Base-by-base conservation (phyloP, 2,113 vertebrate species). In the Lathamus discolor region DNA sequence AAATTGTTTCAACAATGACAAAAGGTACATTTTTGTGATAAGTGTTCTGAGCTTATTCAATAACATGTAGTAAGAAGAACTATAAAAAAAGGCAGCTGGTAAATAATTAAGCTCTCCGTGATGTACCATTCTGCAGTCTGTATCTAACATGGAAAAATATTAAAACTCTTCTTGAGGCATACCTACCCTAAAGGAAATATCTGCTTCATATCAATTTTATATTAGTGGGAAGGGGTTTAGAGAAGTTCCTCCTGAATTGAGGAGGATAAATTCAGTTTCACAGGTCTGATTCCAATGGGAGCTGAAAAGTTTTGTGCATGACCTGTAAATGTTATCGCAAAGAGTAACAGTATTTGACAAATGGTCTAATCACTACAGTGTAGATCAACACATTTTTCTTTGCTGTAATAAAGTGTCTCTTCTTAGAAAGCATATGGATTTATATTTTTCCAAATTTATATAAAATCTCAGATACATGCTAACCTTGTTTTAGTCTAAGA, bases 321-420 rank as follows among this genome's bases (percentile, higher is more conserved):
- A 96, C 94, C 96, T 96, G 90, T 94, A 96, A 97, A 95, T 92
- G 87, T 92, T 97, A 96, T 81, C 79, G 3, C 88, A 96, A 96
- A 82, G 27, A 80, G 67, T 92, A 96, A 94, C 43, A 93, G 75
- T 73, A 48, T 96, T 97, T 98, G 96, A 98, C 90, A 98, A 98
- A 97, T 97, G 84, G 76, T 90, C 93, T 97, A 96, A 97, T 98
- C 96, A 95, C 80, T 92, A 11, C 35, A 79, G 44, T 90, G 48
- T 33, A 94, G 88, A 97, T 95, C 94, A 97, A 92, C 96, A 94
- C 96, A 98, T 97, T 98, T 98, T 98, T 98, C 97, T 98, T 91
- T 91, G 9, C 86, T 96, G 48, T 97, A 97, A 97, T 97, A 96
- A 97, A 97, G 90, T 97, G 95, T 97, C 92, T 97, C 22, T 97